phyloP scores from a whole-genome alignment of 1,140 invertebrate genomes.

The Drosophila pandora region DNA sequence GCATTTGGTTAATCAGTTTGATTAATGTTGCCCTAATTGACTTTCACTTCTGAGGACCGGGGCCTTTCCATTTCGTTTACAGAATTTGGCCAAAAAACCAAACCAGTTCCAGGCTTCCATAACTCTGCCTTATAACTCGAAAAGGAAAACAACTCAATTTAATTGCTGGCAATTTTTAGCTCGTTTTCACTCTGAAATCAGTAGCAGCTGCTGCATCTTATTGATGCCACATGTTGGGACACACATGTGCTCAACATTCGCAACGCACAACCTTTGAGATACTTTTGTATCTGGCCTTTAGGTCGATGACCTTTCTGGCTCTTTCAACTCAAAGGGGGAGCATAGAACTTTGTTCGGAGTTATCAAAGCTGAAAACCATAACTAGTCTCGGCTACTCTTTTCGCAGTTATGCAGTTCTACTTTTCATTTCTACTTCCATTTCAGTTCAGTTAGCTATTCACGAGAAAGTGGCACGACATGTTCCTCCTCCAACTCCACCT shows the following conservation, averaged over 20 bases:
- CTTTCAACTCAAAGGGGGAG: background rate
- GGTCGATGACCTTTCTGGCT: conserved; percentile 34
- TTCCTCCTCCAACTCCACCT: conserved; percentile 15
- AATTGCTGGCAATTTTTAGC: conserved; percentile 53
- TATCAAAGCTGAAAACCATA: conserved; percentile 43
- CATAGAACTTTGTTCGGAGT: conserved; percentile 22
- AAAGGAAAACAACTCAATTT: conserved; percentile 10
- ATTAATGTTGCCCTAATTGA: conserved; percentile 80
- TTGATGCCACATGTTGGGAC: conserved; percentile 48
- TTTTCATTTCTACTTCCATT: conserved; percentile 61
- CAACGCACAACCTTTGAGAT: conserved; percentile 36
- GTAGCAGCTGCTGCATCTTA: conserved; percentile 47
- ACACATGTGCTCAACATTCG: conserved; percentile 49
- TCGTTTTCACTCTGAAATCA: conserved; percentile 48
- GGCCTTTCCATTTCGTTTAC: conserved; percentile 49
- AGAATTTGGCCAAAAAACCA: conserved; percentile 14
- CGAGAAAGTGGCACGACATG: conserved; percentile 73
- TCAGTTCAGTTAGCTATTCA: conserved; percentile 63
- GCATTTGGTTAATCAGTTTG: conserved; percentile 63
- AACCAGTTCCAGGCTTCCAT: conserved; percentile 34
- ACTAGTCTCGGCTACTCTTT: conserved; percentile 35
- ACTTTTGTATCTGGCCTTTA: conserved; percentile 11
- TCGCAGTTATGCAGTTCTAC: conserved; percentile 47
- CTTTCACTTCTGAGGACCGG: conserved; percentile 56
- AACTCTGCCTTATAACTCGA: no score